Conservation (phyloP, 1,140 invertebrate species). For the Drosophila sulfurigaster region DNA sequence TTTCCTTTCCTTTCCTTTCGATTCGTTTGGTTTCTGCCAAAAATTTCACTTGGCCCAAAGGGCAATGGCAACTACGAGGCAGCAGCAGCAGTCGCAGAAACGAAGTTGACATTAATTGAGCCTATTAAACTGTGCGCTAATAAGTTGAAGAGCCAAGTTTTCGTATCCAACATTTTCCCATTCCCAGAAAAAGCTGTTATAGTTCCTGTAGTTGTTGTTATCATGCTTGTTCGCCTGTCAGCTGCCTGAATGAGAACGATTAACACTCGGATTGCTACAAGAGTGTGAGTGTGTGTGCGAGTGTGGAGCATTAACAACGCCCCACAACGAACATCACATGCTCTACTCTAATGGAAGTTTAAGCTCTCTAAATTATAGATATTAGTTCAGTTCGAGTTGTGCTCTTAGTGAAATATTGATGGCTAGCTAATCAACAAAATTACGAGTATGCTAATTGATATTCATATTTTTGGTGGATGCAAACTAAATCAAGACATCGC, state of each 20-base stretch:
- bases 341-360: slow-evolving; percentile 9
- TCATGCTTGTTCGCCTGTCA: slow-evolving; percentile 64
- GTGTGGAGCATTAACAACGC: not conserved
- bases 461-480: slow-evolving; percentile 18
- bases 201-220: slow-evolving; percentile 36
- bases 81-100: not conserved
- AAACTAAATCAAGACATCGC: slow-evolving; percentile 32
- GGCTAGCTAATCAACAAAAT: slow-evolving; percentile 14
- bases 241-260: slow-evolving; percentile 66
- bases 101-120: slow-evolving; percentile 77
- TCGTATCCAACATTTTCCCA: slow-evolving; percentile 34
- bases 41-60: slow-evolving; percentile 45
- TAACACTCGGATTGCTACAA: slow-evolving; percentile 67
- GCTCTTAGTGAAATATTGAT: not conserved
- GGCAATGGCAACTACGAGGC: not conserved
- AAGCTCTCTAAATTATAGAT: slow-evolving; percentile 24
- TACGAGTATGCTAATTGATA: slow-evolving; percentile 35
- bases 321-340: slow-evolving; percentile 12
- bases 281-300: slow-evolving; percentile 7
- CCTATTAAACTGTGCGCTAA: slow-evolving; percentile 77
- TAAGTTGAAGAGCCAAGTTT: slow-evolving; percentile 67
- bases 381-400: slow-evolving; percentile 20
- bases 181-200: slow-evolving; percentile 14
- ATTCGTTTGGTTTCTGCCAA: slow-evolving; percentile 60
- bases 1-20: slow-evolving; percentile 65